These are phyloP conservation scores for Alsophila aescularia DNA, from an alignment of 2,888 invertebrate species.

Conservation along the genomic window DNA sequence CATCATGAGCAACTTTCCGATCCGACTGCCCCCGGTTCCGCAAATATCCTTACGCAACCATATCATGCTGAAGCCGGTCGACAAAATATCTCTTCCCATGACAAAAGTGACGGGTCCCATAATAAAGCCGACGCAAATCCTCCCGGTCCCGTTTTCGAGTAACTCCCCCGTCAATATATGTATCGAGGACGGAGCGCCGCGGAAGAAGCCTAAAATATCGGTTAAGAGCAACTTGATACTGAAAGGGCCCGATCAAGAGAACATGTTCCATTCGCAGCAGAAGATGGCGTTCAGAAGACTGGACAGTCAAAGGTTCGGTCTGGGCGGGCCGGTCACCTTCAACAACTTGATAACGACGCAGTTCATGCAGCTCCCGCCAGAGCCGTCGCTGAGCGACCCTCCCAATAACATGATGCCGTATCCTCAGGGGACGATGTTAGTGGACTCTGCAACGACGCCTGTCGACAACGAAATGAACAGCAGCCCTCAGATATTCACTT, in stretches of 20 bases:
- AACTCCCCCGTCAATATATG: slow-evolving; percentile 69
- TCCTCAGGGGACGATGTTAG: slow-evolving; percentile 65
- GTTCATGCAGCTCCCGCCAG: slow-evolving; percentile 76
- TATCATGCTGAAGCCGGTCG: slow-evolving; percentile 69
- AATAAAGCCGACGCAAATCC: slow-evolving; percentile 73
- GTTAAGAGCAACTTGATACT: slow-evolving; percentile 80
- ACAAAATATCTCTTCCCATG: slow-evolving; percentile 69
- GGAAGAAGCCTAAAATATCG: slow-evolving; percentile 81
- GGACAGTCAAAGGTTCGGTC: slow-evolving; percentile 72
- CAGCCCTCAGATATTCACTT: slow-evolving; percentile 70
- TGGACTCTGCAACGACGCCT: slow-evolving; percentile 62
- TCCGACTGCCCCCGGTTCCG: slow-evolving; percentile 64
- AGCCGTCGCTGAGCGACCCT: slow-evolving; percentile 68
- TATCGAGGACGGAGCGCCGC: slow-evolving; percentile 67
- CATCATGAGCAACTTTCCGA: slow-evolving; percentile 77
- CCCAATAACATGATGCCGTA: slow-evolving; percentile 67
- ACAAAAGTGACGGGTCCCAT: slow-evolving; percentile 73
- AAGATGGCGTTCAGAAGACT: slow-evolving; percentile 77
- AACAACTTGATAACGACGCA: slow-evolving; percentile 78
- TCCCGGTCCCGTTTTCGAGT: slow-evolving; percentile 72
- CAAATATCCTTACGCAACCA: slow-evolving; percentile 66
- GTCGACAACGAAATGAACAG: slow-evolving; percentile 60
- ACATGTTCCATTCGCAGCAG: slow-evolving; percentile 80
- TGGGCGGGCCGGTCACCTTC: slow-evolving; percentile 73
- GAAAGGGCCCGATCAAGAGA: slow-evolving; percentile 78